Evolutionary conservation across 2,113 vertebrate species (phyloP).

Genomic region (Hemiprocne comata): DNA sequence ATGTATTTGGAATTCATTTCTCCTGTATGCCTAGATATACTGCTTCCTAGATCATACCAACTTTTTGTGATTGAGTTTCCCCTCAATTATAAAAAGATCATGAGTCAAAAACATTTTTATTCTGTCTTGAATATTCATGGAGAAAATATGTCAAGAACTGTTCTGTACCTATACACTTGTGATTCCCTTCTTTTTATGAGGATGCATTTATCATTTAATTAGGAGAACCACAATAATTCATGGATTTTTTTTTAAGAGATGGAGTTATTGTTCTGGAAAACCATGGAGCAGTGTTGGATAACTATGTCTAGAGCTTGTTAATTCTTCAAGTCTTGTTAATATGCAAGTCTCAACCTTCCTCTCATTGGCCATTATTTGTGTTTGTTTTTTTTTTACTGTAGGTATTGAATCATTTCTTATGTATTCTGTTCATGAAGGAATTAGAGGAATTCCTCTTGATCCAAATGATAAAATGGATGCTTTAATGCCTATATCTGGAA

Average conservation of each 20-base stretch:
- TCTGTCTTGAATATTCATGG: not conserved
- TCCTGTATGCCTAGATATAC: not conserved
- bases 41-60: not conserved
- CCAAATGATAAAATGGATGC: slow-evolving; percentile 92
- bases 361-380: not conserved
- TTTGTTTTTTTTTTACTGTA: slow-evolving; percentile 54
- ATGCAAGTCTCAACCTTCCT: not conserved
- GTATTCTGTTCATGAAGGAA: slow-evolving; percentile 96
- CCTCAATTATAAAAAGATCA: not conserved
- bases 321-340: not conserved
- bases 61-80: not conserved
- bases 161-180: not conserved
- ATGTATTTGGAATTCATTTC: not conserved
- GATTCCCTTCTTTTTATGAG: not conserved
- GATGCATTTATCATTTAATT: not conserved
- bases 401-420: slow-evolving; percentile 96
- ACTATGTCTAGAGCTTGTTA: not conserved
- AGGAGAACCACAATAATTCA: not conserved
- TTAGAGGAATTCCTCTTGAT: slow-evolving; percentile 92
- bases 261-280: not conserved
- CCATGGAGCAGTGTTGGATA: too few species aligned
- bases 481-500: slow-evolving; percentile 94
- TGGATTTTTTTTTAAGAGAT: not conserved
- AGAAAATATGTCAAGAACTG: not conserved
- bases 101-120: not conserved